Evolutionary conservation across 1,140 invertebrate genomes (phyloP), one percentile per base, ranked within the genome.

Genomic region (Arctopsyche grandis): DNA sequence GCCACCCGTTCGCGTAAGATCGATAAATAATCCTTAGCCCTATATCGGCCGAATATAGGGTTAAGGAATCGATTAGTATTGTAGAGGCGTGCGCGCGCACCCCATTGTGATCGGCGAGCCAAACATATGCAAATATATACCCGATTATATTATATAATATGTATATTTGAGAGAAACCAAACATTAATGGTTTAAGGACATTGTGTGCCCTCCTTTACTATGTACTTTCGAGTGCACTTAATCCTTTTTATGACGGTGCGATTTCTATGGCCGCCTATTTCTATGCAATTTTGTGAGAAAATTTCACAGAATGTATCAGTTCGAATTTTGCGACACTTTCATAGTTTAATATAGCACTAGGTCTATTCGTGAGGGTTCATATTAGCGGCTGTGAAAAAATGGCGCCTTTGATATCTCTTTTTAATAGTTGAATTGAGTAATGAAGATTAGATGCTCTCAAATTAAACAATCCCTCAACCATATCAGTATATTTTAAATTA

Each of bases 31-130:
- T 76, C 38, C 66, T 44, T 76, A 66, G 26, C 63, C 63, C 63
- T 66, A 12, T 10, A 14, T 26, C n/a, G 22, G 21, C 9, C 44
- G 22, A 19, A 21, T 44, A 44, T 16, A 56, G 74, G 78, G 79
- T 63, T 29, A 26, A 69, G 16, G 70, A 80, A 80, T 80, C 79
- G 79, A 80, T 80, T 80, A 80, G 79, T 70, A 80, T 75, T 80
- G 69, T 80, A 56, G 70, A 24, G 79, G 79, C 79, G 79, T 80
- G 79, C 79, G 79, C 69, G 14, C 19, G 9, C 70, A 22, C 9
- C 58, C 58, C 16, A 66, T 74, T 79, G 70, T 73, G n/a, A 69
- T 21, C 14, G 14, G 19, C 44, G 66, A 24, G 9, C 48, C 56
- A 63, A 76, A 76, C 52, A 76, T 76, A 76, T 76, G 74, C 63